phyloP scores from a whole-genome alignment of 2,113 vertebrate species.

The Perca flavescens region DNA sequence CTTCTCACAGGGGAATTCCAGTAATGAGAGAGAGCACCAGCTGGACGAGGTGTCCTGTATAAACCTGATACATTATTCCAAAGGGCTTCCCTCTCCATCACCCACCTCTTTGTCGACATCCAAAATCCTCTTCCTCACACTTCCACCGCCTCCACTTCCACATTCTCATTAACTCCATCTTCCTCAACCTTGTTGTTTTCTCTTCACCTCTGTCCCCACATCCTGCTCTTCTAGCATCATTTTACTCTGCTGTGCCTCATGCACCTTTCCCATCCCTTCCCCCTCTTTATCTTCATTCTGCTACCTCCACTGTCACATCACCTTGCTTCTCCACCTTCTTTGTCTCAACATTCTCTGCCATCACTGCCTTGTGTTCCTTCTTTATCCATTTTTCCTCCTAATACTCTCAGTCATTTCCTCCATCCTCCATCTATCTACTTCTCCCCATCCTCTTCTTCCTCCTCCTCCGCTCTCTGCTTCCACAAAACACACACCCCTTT shows the following conservation, averaged over 20 bases:
- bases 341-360: background rate
- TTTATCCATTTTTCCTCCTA: conserved; percentile 13
- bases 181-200: conserved; percentile 6
- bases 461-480: background rate
- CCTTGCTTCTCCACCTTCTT: background rate
- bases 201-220: conserved; percentile 15
- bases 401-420: background rate
- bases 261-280: background rate
- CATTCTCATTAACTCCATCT: conserved; percentile 47
- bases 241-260: conserved; percentile 3
- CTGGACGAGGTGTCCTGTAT: conserved; percentile 68
- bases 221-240: conserved; percentile 5
- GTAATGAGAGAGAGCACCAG: conserved; percentile 63
- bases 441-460: background rate
- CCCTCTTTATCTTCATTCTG: background rate
- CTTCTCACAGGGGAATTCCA: conserved; percentile 55
- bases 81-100: conserved; percentile 43
- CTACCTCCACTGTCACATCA: background rate
- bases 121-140: conserved; percentile 7
- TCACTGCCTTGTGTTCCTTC: conserved; percentile 8
- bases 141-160: conserved; percentile 18
- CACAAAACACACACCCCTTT: background rate
- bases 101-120: conserved; percentile 38
- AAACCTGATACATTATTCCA: conserved; percentile 62
- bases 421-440: background rate